Base-by-base conservation (phyloP, 2,113 vertebrate genomes). In the Oxyruncus cristatus region DNA sequence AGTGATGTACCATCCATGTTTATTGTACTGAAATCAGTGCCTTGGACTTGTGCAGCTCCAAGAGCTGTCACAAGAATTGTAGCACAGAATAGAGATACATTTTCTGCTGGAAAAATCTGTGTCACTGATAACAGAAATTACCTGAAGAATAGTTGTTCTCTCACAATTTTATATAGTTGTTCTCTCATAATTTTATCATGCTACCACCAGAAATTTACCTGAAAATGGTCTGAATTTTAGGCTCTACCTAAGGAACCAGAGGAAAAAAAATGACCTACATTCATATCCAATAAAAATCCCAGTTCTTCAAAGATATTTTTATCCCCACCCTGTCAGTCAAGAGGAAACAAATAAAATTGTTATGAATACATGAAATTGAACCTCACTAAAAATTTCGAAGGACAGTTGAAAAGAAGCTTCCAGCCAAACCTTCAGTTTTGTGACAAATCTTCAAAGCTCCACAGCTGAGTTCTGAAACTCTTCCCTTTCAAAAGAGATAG, bases 271-370 rank as follows among this genome's bases (percentile, higher is more conserved):
- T 17, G 2, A 37, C 8, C 8, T 63, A 49, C 9, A 49, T 58
- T 94, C 44, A 37, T 20, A 59, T 9, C 58, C 85, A 92, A 33
- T 74, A 80, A 83, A 93, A 72, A 8, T 4, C 3, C 6, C 11
- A 35, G 35, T 32, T 95, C 65, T 93, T 90, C 67, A 92, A 88
- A 88, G 65, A 27, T 83, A 13, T 20, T 95, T 92, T 67, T 88
- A 21, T 58, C 56, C 78, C 44, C 49, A 47, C 26, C 28, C 23
- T 83, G 61, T 72, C 72, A 95, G 47, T 86, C 79, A 90, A 63
- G 14, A 67, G 33, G 76, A 93, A 96, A 94, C 72, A 94, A 89
- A 92, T 78, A 63, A 56, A 92, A 83, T 49, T 67, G 52, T 81
- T 93, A 86, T 8, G 44, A 92, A 71, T 80, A 93, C 24, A 41